Base-by-base conservation (phyloP, 2,888 invertebrate genomes). In the Syritta pipiens region DNA sequence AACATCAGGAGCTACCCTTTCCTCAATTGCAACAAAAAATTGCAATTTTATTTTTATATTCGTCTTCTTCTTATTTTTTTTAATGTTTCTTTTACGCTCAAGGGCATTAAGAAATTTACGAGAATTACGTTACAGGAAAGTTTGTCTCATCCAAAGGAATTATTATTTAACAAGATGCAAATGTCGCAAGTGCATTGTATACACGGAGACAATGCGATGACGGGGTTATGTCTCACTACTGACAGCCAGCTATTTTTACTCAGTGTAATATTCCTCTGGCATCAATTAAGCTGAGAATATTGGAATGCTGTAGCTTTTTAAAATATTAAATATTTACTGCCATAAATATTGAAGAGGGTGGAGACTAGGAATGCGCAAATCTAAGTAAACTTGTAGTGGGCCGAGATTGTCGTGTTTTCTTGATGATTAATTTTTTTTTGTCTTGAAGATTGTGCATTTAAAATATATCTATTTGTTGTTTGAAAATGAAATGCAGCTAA, bases 101-200 rank as follows among this genome's bases (percentile, higher is more conserved):
- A 68, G 59, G 68, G 40, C 68, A 40, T 68, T 30, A 22, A 7
- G 10, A 48, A 28, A 68, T 40, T 49, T 59, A 59, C 28, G 49
- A 63, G 40, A 40, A 49, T 63, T 37, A 40, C 62, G 22, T 63
- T 42, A 22, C 26, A 49, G 22, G 57, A 68, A 57, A n/a, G n/a
- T n/a, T n/a, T 28, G 37, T 30, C 40, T 40, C 30, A 32, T 49
- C 20, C 46, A 37, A 49, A 68, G 40, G 24, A 59, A 59, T 59
- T 40, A 59, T 49, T 59, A 59, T 68, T 68, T 51, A 68, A 59
- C 32, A 68, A 49, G 59, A 40, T n/a, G 9, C 28, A 3, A 24
- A 32, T 53, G 53, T 37, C 42, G 49, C 42, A 19, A 40, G 28
- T 28, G 14, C 20, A 40, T 40, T 37, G 62, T 60, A n/a, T 12